These are phyloP conservation scores for Phortica magna DNA, from an alignment of 2,888 invertebrate genomes.

Conservation along the genomic window DNA sequence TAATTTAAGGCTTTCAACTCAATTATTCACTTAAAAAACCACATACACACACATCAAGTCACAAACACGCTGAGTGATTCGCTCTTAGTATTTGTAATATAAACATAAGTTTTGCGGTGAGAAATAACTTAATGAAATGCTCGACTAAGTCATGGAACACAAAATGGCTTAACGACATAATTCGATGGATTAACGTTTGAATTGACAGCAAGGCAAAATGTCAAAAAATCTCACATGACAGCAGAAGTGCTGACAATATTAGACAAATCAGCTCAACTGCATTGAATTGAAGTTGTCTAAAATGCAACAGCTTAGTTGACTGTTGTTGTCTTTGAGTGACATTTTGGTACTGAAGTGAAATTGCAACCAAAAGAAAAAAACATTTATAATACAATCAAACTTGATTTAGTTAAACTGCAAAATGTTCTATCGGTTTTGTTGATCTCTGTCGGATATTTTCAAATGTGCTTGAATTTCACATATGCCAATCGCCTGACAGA, in stretches of 20 bases:
- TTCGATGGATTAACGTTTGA: background rate
- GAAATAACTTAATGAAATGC: background rate
- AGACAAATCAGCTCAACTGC: background rate
- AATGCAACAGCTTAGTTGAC: background rate
- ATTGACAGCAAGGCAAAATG: background rate
- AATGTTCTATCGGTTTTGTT: background rate
- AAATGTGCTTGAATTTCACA: background rate
- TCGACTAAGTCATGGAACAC: background rate
- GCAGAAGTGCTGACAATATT: background rate
- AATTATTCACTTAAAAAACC: slow-evolving; percentile 6
- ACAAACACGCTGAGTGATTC: too few species aligned
- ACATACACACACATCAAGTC: too few species aligned
- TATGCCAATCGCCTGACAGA: too few species aligned
- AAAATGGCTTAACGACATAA: background rate
- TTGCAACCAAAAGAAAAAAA: background rate
- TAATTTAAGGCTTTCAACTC: slow-evolving; percentile 16
- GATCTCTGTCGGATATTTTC: background rate
- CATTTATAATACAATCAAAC: background rate
- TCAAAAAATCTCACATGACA: background rate
- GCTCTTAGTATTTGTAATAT: background rate
- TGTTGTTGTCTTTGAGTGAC: background rate
- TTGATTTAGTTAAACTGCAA: background rate
- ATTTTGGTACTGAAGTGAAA: background rate
- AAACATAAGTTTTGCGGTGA: background rate
- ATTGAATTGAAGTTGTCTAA: background rate